Conservation (phyloP, 2,888 invertebrate species). For the Dicroscelio sp. region DNA sequence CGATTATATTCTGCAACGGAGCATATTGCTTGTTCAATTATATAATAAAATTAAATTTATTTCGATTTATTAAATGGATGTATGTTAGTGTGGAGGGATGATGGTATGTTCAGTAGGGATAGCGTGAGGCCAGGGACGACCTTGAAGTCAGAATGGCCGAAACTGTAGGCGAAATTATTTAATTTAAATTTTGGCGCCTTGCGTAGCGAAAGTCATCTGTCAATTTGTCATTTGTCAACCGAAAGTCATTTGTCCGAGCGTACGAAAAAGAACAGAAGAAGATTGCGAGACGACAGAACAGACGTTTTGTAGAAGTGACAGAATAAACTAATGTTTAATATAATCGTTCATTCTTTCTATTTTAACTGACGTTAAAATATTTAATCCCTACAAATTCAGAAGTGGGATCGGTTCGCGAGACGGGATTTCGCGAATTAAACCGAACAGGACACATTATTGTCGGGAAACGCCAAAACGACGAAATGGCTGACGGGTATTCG, state of each 20-base stretch:
- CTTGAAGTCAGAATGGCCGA: constrained; percentile 25
- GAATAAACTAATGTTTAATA: no score
- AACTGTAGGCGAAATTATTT: background rate
- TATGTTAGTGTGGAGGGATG: no score
- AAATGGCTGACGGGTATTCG: background rate
- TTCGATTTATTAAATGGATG: no score
- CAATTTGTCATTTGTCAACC: no score
- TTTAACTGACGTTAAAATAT: no score
- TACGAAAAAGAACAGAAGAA: no score
- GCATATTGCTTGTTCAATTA: background rate
- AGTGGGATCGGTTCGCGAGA: background rate
- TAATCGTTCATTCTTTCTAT: no score
- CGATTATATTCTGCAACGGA: no score
- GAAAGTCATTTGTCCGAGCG: no score
- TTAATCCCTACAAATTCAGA: constrained; percentile 1
- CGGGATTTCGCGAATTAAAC: background rate
- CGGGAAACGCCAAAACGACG: background rate
- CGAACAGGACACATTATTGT: background rate
- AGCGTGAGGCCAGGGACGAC: constrained; percentile 14
- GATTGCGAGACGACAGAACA: no score
- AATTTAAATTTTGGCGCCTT: background rate
- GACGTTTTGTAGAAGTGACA: background rate
- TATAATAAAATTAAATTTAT: background rate
- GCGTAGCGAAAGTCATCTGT: no score
- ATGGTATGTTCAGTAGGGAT: background rate